These are phyloP conservation scores for Siderastrea radians DNA, from an alignment of 92 coral and sea anemone species.

Conservation along the genomic window DNA sequence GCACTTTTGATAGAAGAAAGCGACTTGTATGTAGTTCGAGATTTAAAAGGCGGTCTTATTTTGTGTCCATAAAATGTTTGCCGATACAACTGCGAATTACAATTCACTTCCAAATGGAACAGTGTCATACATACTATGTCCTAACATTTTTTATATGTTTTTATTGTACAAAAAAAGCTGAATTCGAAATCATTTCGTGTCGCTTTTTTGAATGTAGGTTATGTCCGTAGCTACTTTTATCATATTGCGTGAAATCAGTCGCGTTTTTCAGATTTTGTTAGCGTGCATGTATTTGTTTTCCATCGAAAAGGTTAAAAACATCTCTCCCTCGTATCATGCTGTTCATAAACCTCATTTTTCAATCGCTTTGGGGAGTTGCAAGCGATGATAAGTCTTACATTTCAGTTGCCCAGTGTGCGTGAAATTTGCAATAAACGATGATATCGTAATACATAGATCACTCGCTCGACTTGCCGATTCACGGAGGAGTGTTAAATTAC, in stretches of 20 bases:
- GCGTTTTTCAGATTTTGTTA: neutral
- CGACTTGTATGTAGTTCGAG: neutral
- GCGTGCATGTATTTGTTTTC: neutral
- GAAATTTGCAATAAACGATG: neutral
- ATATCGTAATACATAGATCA: constrained; percentile 33
- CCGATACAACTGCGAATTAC: neutral
- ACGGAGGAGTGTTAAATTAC: constrained; percentile 25
- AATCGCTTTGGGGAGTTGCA: constrained; percentile 28
- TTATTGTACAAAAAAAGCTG: neutral
- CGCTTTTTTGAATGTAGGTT: too few species aligned
- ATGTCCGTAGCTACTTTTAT: too few species aligned
- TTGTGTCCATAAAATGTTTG: neutral
- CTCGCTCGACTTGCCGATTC: constrained; percentile 5
- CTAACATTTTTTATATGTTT: neutral
- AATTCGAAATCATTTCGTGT: too few species aligned
- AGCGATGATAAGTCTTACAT: constrained; percentile 24
- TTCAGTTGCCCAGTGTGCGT: neutral
- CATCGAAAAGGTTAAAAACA: neutral
- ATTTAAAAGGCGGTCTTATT: neutral
- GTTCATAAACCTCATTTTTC: constrained; percentile 13
- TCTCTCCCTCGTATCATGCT: neutral
- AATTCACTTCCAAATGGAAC: neutral
- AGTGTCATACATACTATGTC: too few species aligned
- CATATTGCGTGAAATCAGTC: neutral
- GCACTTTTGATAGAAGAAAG: neutral